Conservation (phyloP, 35 echinoderm and acorn worm species). For the Lytechinus variegatus region DNA sequence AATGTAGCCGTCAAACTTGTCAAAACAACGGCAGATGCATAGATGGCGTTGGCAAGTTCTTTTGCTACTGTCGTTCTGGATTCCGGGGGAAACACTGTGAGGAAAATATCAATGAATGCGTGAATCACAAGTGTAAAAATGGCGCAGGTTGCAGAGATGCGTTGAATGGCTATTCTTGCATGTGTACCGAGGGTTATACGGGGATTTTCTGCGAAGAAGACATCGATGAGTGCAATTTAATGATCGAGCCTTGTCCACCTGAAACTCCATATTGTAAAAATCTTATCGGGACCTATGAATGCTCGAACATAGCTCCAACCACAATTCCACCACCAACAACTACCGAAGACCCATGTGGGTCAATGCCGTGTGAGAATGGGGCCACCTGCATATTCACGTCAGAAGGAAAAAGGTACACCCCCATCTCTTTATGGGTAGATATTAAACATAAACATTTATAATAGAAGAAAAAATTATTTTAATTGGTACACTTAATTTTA, state of each 20-base stretch:
- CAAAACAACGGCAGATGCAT: slow-evolving; percentile 66
- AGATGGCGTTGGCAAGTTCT: slow-evolving; percentile 54
- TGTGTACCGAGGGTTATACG: slow-evolving; percentile 45
- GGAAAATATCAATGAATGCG: slow-evolving; percentile 74
- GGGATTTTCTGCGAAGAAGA: slow-evolving; percentile 63
- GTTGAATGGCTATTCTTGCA: slow-evolving; percentile 62
- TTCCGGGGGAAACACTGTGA: slow-evolving; percentile 65
- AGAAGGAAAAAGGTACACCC: not conserved
- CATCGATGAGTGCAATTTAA: slow-evolving; percentile 57
- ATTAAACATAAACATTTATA: too few species aligned
- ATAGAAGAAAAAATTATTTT: too few species aligned
- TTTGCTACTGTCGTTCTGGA: slow-evolving; percentile 71
- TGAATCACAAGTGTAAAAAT: slow-evolving; percentile 41
- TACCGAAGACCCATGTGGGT: not conserved
- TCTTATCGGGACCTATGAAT: slow-evolving; percentile 25
- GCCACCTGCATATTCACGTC: not conserved
- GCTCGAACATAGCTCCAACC: slow-evolving; percentile 32
- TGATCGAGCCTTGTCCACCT: slow-evolving; percentile 8
- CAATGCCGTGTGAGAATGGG: slow-evolving; percentile 26
- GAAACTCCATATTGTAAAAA: slow-evolving; percentile 24
- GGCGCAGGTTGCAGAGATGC: slow-evolving; percentile 66
- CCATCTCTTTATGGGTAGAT: not conserved
- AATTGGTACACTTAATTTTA: too few species aligned
- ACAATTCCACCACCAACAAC: slow-evolving; percentile 34
- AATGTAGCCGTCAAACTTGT: slow-evolving; percentile 64